phyloP scores from a whole-genome alignment of 1,140 invertebrate genomes.

The Coenobita brevimanus region DNA sequence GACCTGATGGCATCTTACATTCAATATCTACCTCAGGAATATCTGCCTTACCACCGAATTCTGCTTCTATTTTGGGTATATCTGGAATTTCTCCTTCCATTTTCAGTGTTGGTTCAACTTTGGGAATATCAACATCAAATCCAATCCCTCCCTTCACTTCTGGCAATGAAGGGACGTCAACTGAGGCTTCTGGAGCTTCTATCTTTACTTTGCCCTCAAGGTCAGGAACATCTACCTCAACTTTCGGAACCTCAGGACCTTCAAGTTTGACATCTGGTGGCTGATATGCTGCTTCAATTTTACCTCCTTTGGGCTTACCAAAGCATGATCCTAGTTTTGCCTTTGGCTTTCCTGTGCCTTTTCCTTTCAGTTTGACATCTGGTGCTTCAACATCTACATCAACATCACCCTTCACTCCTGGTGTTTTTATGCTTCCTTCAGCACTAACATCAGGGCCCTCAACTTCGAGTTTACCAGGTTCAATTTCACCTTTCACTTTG shows the following conservation, averaged over 20 bases:
- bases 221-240: neutral
- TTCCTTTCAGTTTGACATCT: neutral
- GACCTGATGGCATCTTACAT: neutral
- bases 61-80: slow-evolving; percentile 25
- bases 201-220: slow-evolving; percentile 5
- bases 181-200: slow-evolving; percentile 11
- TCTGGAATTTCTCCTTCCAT: slow-evolving; percentile 39
- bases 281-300: too few species aligned
- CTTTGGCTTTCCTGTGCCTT: slow-evolving; percentile 6
- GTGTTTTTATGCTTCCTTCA: neutral
- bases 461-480: slow-evolving; percentile 6
- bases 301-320: slow-evolving; percentile 12
- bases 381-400: too few species aligned
- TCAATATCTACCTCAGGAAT: slow-evolving; percentile 35
- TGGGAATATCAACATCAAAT: neutral
- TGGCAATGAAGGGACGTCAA: slow-evolving; percentile 24
- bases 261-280: slow-evolving; percentile 5
- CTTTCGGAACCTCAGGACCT: neutral
- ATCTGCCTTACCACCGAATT: slow-evolving; percentile 17
- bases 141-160: slow-evolving; percentile 11
- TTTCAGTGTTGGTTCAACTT: slow-evolving; percentile 16
- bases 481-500: slow-evolving; percentile 11
- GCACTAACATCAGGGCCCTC: neutral
- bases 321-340: slow-evolving; percentile 30
- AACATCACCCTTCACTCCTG: too few species aligned